These are phyloP conservation scores for Dendrolimus pini DNA, from an alignment of 2,888 invertebrate genomes.

Conservation along the genomic window DNA sequence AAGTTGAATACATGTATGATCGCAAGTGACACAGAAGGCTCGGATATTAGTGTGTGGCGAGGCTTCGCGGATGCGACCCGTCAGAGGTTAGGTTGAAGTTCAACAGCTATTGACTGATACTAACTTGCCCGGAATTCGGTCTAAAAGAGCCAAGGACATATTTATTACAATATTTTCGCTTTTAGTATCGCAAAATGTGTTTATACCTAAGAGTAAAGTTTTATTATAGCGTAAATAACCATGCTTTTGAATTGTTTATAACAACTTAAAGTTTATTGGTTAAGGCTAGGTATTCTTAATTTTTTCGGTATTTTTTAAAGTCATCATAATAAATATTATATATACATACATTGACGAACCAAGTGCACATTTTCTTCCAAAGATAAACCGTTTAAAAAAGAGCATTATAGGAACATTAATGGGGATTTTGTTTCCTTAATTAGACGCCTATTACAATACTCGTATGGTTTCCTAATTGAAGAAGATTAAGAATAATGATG, in stretches of 20 bases:
- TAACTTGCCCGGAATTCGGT: too few relatives aligned
- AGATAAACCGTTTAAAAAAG: not conserved
- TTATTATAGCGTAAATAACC: too few relatives aligned
- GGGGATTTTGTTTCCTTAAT: slow-evolving; percentile 20
- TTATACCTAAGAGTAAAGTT: too few relatives aligned
- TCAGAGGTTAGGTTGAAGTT: slow-evolving; percentile 13
- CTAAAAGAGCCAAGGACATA: too few relatives aligned
- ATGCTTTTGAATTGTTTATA: too few relatives aligned
- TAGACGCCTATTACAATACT: slow-evolving; percentile 23
- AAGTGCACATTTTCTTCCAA: not conserved
- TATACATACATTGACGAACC: too few relatives aligned
- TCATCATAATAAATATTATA: too few relatives aligned
- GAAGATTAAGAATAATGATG: slow-evolving; percentile 28
- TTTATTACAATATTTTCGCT: too few relatives aligned
- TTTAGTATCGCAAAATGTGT: too few relatives aligned
- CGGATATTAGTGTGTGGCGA: not conserved
- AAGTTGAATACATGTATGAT: not conserved
- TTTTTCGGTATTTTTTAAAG: too few relatives aligned
- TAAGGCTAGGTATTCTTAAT: too few relatives aligned
- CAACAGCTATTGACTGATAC: slow-evolving; percentile 5
- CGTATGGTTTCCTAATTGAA: slow-evolving; percentile 32
- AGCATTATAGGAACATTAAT: slow-evolving; percentile 5
- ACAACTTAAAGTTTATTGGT: too few relatives aligned
- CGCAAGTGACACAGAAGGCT: not conserved
- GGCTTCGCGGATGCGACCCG: slow-evolving; percentile 7